Evolutionary conservation across 2,797 vertebrate genomes (phyloP), one percentile per base, ranked within the genome.

Genomic region (Coregonus sp.): DNA sequence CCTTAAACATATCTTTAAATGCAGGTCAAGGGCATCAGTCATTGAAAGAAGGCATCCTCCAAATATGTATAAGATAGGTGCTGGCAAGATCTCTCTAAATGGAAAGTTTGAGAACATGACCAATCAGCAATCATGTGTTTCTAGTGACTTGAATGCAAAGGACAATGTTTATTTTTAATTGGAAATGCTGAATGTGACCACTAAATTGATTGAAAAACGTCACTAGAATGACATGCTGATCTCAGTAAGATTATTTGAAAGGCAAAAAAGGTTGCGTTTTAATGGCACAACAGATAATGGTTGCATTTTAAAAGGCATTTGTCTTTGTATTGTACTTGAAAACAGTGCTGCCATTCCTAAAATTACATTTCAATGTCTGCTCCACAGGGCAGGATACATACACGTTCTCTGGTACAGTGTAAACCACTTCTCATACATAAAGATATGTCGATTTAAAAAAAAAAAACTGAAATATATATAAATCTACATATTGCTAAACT

Each of bases 361-460:
- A 85, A 90, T 90, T 88, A 92, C 88, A 92, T 91, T 91, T 93
- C 90, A 93, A 89, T 86, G 88, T 94, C 94, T 95, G 94, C 94
- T 94, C 94, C 94, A 95, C 93, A 95, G 94, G 94, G 94, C 94
- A 95, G 94, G 91, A 94, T 93, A 93, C 92, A 93, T 91, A 93
- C 91, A 94, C 86, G 91, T 94, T 90, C 88, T 94, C 93, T 94
- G 91, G 90, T 93, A 94, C 92, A 95, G 93, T 94, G 94, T 94
- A 93, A 92, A 92, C 89, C 93, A 94, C 89, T 93, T 90, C 89
- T 93, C 85, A 87, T 86, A 92, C 88, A 91, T 89, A 90, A 90
- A 92, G 81, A 92, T 89, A 92, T 90, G 89, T 87, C 25, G 25
- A 25, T 25, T 89, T 92, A 82, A 84, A 89, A 91, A 87, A 89